Percentiles rank a stretch among this genome's conserved stretches.
These are phyloP conservation scores for Ploceus nigricollis DNA, from an alignment of 2,113 vertebrate genomes.

Conservation along the genomic window DNA sequence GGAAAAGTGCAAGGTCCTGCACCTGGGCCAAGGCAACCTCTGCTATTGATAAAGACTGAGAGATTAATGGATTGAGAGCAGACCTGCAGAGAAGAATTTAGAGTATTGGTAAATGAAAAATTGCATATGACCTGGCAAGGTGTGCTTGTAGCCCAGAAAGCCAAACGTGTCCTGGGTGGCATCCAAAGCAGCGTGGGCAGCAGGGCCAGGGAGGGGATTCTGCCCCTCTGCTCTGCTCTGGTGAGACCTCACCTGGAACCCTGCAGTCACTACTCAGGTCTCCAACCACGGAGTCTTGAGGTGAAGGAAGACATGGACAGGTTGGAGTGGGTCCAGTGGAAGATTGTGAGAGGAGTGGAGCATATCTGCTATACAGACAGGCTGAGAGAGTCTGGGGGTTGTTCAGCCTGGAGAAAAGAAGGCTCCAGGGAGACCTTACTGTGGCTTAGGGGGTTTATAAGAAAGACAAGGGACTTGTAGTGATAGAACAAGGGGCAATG, in stretches of 20 bases:
- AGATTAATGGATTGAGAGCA: not conserved
- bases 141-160: fast-evolving
- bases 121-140: not conserved
- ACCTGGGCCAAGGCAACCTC: not conserved
- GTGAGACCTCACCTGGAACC: fast-evolving
- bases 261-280: fast-evolving
- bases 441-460: not conserved
- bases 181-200: fast-evolving
- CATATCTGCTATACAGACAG: not conserved
- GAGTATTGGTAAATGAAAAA: not conserved
- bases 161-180: fast-evolving
- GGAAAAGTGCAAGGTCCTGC: not conserved
- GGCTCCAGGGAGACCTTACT: not conserved
- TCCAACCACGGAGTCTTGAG: not conserved
- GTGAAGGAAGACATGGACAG: not conserved
- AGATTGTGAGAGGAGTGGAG: not conserved
- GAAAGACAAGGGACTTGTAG: not conserved
- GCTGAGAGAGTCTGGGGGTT: not conserved
- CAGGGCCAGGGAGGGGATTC: fast-evolving
- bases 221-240: not conserved
- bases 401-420: not conserved
- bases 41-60: not conserved
- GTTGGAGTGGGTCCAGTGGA: not conserved
- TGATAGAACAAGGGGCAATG: not conserved
- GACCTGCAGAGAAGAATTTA: not conserved